A percentile compares a stretch with the other conserved stretches of the same genome.
Evolutionary conservation across 2,797 vertebrate genomes (phyloP).

Genomic region (Notamacropus eugenii): DNA sequence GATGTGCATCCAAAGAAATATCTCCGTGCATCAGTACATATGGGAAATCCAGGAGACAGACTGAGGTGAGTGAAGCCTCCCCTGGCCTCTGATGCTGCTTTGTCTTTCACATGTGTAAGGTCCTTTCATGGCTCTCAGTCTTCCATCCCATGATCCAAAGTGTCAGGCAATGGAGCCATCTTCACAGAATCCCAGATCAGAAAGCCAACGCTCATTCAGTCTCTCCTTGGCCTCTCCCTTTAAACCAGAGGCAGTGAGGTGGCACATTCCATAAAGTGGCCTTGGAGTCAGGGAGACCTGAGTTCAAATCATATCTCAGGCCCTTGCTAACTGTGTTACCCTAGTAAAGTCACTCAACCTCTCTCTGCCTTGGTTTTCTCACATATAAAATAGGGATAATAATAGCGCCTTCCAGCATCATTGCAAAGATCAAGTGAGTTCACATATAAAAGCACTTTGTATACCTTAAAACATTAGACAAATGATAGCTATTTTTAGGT

Average conservation of each 20-base stretch:
- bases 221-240: constrained; percentile 10
- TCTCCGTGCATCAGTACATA: constrained; percentile 95
- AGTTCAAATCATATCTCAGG: neutral
- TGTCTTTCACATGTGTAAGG: constrained; percentile 28
- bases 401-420: neutral
- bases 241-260: neutral
- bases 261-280: neutral
- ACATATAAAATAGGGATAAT: constrained; percentile 20
- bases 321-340: neutral
- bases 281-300: constrained; percentile 11
- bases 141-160: neutral
- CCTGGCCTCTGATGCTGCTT: neutral
- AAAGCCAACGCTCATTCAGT: constrained; percentile 5
- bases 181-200: constrained; percentile 12
- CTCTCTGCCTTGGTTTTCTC: constrained; percentile 7
- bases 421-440: too few relatives aligned
- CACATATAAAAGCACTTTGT: too few relatives aligned
- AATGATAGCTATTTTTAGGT: too few relatives aligned
- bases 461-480: too few relatives aligned
- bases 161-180: constrained; percentile 2
- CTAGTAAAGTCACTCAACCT: neutral
- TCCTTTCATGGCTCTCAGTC: neutral
- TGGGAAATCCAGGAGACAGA: constrained; percentile 92
- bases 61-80: constrained; percentile 87
- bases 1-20: constrained; percentile 95